Conservation (phyloP, 2,888 invertebrate genomes). For the Vannuccia rotundouncinata region DNA sequence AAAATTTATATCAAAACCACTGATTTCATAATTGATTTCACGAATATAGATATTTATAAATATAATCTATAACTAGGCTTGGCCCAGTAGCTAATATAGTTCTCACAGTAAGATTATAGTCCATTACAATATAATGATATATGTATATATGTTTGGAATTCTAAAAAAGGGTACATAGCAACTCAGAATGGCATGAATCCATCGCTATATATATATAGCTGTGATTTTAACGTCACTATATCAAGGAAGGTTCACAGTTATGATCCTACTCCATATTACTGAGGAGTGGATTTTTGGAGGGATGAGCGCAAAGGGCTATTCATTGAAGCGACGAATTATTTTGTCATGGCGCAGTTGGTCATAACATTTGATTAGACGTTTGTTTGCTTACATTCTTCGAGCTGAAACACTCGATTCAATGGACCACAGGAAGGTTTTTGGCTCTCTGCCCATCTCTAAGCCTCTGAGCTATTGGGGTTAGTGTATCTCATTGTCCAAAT, state of each 20-base stretch:
- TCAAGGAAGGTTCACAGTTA: too few relatives aligned
- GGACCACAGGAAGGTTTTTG: not conserved
- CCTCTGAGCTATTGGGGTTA: not conserved
- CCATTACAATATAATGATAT: not conserved
- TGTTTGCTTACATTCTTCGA: too few relatives aligned
- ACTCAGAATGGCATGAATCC: not conserved
- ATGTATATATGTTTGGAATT: not conserved
- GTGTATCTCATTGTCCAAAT: not conserved
- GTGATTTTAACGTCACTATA: not conserved
- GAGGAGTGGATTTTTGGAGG: not conserved
- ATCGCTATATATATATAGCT: not conserved
- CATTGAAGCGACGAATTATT: not conserved
- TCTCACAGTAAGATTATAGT: too few relatives aligned
- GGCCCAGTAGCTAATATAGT: not conserved
- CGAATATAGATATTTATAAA: too few relatives aligned
- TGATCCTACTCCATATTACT: too few relatives aligned
- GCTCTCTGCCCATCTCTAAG: constrained; percentile 7
- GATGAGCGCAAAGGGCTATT: not conserved
- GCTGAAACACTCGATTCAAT: too few relatives aligned
- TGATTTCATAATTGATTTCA: too few relatives aligned
- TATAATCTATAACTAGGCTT: not conserved
- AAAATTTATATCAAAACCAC: too few relatives aligned
- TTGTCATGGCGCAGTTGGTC: not conserved
- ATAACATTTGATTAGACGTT: not conserved
- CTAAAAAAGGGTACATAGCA: not conserved